These are phyloP conservation scores for Garrulus glandarius DNA, from an alignment of 2,797 vertebrate genomes.

Conservation along the genomic window DNA sequence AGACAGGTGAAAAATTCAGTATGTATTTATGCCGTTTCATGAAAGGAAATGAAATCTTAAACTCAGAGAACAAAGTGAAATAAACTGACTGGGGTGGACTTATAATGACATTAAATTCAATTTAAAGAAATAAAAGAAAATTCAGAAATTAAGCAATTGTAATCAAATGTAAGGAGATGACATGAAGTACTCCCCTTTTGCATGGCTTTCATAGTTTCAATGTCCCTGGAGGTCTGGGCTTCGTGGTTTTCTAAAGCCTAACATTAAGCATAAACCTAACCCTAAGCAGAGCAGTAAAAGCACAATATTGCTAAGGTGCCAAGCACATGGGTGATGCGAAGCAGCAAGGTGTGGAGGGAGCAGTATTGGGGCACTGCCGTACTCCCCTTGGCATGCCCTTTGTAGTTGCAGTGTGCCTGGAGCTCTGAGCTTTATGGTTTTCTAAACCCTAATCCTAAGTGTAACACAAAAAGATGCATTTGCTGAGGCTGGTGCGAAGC, in stretches of 20 bases:
- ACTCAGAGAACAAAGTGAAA: background rate
- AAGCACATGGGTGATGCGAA: background rate
- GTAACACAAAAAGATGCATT: no score
- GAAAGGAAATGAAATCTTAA: background rate
- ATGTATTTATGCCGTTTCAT: background rate
- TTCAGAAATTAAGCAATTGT: background rate
- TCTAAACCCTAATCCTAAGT: no score
- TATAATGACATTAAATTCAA: background rate
- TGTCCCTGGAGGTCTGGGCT: background rate
- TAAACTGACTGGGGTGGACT: background rate
- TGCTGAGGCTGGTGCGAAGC: no score
- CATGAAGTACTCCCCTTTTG: background rate
- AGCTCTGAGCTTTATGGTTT: background rate
- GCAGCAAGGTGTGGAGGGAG: background rate
- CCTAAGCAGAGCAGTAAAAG: background rate
- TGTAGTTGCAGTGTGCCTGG: background rate
- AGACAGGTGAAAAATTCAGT: background rate
- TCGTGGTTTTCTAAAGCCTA: background rate
- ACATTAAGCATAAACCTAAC: background rate
- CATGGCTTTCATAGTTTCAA: background rate
- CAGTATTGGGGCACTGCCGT: background rate
- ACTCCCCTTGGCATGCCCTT: background rate
- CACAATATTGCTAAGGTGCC: background rate
- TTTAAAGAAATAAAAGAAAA: background rate
- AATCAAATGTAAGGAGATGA: background rate